Percentiles rank a stretch among this genome's conserved stretches.
Evolutionary conservation across 2,113 vertebrate genomes (phyloP).

Genomic region (Neoarius graeffei): DNA sequence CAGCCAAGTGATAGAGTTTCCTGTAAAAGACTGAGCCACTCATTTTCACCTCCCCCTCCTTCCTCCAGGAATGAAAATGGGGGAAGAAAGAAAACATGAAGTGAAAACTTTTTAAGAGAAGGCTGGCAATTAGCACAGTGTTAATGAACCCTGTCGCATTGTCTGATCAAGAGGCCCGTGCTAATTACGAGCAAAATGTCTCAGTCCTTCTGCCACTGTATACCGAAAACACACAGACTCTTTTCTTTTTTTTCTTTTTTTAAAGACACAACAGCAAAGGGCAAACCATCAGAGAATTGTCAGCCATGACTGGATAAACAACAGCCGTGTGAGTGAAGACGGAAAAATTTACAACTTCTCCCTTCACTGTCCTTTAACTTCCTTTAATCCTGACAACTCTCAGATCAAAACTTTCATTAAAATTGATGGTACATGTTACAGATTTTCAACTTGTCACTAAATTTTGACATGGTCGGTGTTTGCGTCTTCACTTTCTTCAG

Average conservation of each 20-base stretch:
- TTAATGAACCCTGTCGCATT: slow-evolving; percentile 81
- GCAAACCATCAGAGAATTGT: slow-evolving; percentile 1
- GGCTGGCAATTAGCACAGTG: slow-evolving; percentile 72
- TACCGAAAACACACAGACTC: slow-evolving; percentile 59
- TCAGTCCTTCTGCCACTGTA: slow-evolving; percentile 67
- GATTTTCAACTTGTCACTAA: background rate
- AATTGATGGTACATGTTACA: background rate
- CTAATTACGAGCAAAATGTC: slow-evolving; percentile 77
- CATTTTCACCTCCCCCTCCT: slow-evolving; percentile 50
- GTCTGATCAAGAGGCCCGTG: slow-evolving; percentile 78
- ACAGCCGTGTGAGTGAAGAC: background rate
- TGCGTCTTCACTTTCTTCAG: background rate
- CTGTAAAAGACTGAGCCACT: slow-evolving; percentile 48
- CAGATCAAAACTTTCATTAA: background rate
- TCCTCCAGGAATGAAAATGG: slow-evolving; percentile 59
- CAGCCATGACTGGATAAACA: background rate
- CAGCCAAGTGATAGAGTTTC: slow-evolving; percentile 40
- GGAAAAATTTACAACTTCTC: background rate
- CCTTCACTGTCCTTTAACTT: background rate
- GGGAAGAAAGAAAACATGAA: slow-evolving; percentile 54
- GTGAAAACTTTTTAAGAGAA: slow-evolving; percentile 56
- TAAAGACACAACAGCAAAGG: slow-evolving; percentile 1
- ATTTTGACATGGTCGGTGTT: background rate
- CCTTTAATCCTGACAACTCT: background rate
- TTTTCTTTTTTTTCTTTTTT: background rate